phyloP scores from a whole-genome alignment of 1,140 invertebrate genomes.

The Listronotus oregonensis region DNA sequence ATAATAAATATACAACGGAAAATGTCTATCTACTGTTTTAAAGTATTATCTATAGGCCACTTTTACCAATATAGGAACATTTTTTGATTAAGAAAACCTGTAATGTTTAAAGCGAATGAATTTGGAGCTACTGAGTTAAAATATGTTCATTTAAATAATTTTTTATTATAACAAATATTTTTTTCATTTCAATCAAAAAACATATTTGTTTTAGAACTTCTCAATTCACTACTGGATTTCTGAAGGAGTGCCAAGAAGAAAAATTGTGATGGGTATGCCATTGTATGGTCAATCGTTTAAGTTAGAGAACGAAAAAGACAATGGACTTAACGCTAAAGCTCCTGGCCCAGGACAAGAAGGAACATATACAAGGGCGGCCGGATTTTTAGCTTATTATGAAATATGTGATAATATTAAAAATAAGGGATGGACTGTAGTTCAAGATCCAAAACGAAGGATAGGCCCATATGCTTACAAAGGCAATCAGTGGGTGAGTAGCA shows the following conservation, averaged over 20 bases:
- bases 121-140: too few relatives aligned
- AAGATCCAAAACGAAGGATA: conserved; percentile 64
- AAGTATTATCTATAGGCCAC: too few relatives aligned
- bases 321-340: conserved; percentile 75
- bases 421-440: conserved; percentile 77
- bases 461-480: background rate
- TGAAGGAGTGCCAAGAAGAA: conserved; percentile 77
- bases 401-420: conserved; percentile 81
- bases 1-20: too few relatives aligned
- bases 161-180: too few relatives aligned
- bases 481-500: too few relatives aligned
- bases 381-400: conserved; percentile 90
- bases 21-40: too few relatives aligned
- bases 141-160: too few relatives aligned
- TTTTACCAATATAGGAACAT: too few relatives aligned
- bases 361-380: conserved; percentile 48
- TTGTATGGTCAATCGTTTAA: conserved; percentile 88
- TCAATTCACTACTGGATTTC: conserved; percentile 88
- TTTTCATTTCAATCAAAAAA: too few relatives aligned
- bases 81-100: too few relatives aligned
- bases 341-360: conserved; percentile 65
- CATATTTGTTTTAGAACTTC: conserved; percentile 68
- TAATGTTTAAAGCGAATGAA: too few relatives aligned
- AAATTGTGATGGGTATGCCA: conserved; percentile 86
- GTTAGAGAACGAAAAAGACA: conserved; percentile 61